phyloP scores from a whole-genome alignment of 2,113 vertebrate genomes.

The Oreochromis tanganicae region DNA sequence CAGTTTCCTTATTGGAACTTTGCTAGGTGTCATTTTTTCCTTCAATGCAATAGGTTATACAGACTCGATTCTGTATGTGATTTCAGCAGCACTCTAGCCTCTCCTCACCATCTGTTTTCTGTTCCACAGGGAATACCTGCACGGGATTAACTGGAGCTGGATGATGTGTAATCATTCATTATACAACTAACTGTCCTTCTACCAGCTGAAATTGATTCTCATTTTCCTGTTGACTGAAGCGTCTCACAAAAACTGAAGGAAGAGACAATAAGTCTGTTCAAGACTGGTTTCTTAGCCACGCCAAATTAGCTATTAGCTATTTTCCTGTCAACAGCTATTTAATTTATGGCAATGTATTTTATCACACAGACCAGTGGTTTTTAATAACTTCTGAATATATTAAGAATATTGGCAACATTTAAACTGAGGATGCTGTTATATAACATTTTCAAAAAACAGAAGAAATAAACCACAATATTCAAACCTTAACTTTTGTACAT shows the following conservation, averaged over 20 bases:
- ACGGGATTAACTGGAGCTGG: conserved; percentile 63
- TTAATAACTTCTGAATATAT: background rate
- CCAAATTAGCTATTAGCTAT: conserved; percentile 4
- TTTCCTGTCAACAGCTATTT: conserved; percentile 22
- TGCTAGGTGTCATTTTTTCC: conserved; percentile 25
- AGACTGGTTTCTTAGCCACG: background rate
- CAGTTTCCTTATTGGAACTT: conserved; percentile 44
- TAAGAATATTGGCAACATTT: background rate
- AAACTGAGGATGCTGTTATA: background rate
- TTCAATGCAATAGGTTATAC: conserved; percentile 14
- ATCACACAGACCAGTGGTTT: background rate
- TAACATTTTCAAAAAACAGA: background rate
- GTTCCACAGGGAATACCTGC: conserved; percentile 69
- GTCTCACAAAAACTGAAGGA: conserved; percentile 33
- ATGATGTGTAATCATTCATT: conserved; percentile 71
- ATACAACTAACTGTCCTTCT: conserved; percentile 66
- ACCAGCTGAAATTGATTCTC: conserved; percentile 63
- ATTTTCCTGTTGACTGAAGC: conserved; percentile 76
- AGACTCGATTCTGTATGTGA: conserved; percentile 4
- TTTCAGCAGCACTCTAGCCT: conserved; percentile 30
- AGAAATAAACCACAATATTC: background rate
- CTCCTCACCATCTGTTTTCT: conserved; percentile 64
- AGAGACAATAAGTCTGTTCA: conserved; percentile 32
- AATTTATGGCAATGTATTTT: background rate
- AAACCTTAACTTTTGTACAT: background rate